Conservation (phyloP, 2,113 vertebrate genomes). For the Garra rufa region DNA sequence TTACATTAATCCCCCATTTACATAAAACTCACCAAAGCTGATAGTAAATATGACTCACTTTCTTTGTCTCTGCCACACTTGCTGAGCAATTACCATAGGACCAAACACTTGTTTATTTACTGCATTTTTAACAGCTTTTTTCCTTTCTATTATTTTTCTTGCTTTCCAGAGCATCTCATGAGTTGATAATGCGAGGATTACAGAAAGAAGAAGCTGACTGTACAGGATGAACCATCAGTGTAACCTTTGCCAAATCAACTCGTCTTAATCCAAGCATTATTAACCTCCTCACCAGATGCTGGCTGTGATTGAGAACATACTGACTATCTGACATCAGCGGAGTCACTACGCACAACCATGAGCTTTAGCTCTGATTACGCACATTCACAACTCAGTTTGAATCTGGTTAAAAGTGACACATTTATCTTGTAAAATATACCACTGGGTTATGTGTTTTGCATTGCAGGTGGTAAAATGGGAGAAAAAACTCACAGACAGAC, state of each 20-base stretch:
- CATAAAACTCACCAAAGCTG: not conserved
- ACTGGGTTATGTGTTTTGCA: not conserved
- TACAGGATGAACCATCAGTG: constrained; percentile 2
- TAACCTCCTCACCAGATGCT: constrained; percentile 76
- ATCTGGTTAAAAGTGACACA: no score
- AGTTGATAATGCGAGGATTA: not conserved
- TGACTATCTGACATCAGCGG: constrained; percentile 66
- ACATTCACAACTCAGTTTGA: no score
- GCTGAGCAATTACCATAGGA: not conserved
- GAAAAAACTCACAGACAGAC: no score
- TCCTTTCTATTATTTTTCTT: not conserved
- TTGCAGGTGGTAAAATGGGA: not conserved
- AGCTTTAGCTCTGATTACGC: not conserved
- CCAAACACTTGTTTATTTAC: not conserved
- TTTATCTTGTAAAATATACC: not conserved
- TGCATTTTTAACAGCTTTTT: not conserved
- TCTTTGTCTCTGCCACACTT: not conserved
- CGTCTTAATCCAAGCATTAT: constrained; percentile 74
- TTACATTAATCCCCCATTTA: constrained; percentile 42
- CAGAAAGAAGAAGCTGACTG: not conserved
- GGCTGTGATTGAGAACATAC: constrained; percentile 77
- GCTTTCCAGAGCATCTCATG: not conserved
- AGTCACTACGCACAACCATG: constrained; percentile 1
- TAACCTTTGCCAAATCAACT: constrained; percentile 75
- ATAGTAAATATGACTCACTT: constrained; percentile 23